Conservation (phyloP, 2,113 vertebrate genomes). For the Upupa epops region DNA sequence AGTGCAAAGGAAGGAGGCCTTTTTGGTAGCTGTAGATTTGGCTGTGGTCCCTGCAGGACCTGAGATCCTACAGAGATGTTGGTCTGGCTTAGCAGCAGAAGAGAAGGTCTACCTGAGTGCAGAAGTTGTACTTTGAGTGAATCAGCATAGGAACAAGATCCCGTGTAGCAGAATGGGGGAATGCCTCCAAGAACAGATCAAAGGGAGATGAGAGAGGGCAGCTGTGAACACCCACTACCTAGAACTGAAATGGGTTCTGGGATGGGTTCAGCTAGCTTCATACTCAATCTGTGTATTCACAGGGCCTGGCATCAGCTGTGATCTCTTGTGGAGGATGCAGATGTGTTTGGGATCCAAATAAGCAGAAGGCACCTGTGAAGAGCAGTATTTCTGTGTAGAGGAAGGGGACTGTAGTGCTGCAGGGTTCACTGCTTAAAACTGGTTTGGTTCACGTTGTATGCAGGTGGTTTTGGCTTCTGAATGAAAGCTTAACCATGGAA, state of each 20-base stretch:
- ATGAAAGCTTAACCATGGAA: background rate
- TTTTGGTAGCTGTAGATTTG: background rate
- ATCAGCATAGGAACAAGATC: fast-evolving
- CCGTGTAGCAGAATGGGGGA: background rate
- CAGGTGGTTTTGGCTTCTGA: background rate
- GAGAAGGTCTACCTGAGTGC: background rate
- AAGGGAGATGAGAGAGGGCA: background rate
- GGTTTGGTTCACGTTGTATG: background rate
- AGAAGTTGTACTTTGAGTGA: background rate
- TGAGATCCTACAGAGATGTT: background rate
- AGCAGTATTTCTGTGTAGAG: background rate
- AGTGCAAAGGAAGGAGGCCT: background rate
- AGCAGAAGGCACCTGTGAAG: background rate
- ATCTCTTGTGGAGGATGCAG: background rate
- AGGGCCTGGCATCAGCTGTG: background rate
- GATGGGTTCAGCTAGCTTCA: background rate
- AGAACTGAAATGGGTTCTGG: background rate
- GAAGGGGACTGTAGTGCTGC: background rate
- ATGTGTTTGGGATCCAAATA: background rate
- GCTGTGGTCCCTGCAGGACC: background rate
- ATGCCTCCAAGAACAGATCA: background rate
- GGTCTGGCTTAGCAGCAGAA: background rate
- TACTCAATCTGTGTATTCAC: background rate
- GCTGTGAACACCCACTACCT: background rate
- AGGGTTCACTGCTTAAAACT: background rate